These are phyloP conservation scores for Acronicta leporina DNA, from an alignment of 2,888 invertebrate species.

Conservation along the genomic window DNA sequence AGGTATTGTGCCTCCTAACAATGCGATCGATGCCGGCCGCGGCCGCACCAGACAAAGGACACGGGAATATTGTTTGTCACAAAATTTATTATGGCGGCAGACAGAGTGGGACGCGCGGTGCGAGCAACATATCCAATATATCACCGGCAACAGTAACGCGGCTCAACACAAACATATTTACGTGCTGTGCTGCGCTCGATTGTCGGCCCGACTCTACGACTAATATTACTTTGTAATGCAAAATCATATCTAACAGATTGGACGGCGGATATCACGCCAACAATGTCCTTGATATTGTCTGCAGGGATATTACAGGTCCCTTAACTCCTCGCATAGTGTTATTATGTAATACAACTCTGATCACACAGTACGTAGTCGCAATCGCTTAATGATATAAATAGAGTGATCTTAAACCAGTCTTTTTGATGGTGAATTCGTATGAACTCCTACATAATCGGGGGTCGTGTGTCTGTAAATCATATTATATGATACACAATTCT, in stretches of 20 bases:
- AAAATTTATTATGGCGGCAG: slow-evolving; percentile 85
- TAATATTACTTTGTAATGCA: slow-evolving; percentile 30
- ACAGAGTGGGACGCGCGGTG: slow-evolving; percentile 63
- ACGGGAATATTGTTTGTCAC: slow-evolving; percentile 86
- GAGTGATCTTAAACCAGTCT: no score
- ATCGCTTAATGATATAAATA: no score
- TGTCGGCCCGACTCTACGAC: slow-evolving; percentile 12
- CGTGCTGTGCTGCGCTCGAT: slow-evolving; percentile 50
- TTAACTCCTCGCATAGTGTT: slow-evolving; percentile 5
- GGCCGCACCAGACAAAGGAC: slow-evolving; percentile 79
- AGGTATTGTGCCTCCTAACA: slow-evolving; percentile 67
- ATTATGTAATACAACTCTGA: no score
- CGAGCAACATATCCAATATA: slow-evolving; percentile 75
- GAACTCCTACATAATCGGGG: no score
- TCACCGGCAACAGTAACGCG: slow-evolving; percentile 62
- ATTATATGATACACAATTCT: no score
- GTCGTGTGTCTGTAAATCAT: no score
- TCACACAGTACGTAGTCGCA: no score
- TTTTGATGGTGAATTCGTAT: no score
- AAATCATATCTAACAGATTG: slow-evolving; percentile 11
- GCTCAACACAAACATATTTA: slow-evolving; percentile 77
- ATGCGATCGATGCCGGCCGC: slow-evolving; percentile 75
- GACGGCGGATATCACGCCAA: slow-evolving; percentile 5
- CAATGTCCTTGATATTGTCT: slow-evolving; percentile 7
- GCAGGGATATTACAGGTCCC: not conserved